Conservation (phyloP, 2,888 invertebrate species). For the Ormyrus rosae region DNA sequence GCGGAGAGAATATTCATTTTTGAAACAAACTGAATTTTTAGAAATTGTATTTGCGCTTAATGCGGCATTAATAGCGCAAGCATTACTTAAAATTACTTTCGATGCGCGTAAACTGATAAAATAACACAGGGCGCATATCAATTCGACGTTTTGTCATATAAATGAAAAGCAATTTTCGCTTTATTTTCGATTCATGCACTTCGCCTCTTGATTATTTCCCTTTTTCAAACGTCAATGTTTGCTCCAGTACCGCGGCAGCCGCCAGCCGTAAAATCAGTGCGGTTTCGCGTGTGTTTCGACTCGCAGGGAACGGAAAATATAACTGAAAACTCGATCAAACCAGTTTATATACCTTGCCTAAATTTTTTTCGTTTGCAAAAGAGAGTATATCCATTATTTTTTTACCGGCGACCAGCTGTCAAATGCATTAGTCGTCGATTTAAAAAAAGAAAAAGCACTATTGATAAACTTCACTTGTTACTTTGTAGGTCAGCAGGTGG, state of each 20-base stretch:
- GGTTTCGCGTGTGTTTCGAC: conserved; percentile 4
- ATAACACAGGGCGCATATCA: background rate
- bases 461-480: conserved; percentile 16
- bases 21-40: too few relatives aligned
- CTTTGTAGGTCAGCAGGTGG: background rate
- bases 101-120: too few relatives aligned
- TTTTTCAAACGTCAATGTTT: conserved; percentile 23
- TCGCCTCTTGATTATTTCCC: conserved; percentile 15
- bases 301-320: background rate
- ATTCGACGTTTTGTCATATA: background rate
- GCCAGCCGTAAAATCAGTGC: background rate
- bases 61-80: too few relatives aligned
- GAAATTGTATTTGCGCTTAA: too few relatives aligned
- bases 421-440: conserved; percentile 18
- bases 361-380: conserved; percentile 20
- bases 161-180: conserved; percentile 16
- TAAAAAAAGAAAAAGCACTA: background rate
- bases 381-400: background rate
- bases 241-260: background rate
- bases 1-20: too few relatives aligned
- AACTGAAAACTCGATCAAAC: conserved; percentile 15
- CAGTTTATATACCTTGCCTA: background rate
- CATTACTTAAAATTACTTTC: too few relatives aligned
- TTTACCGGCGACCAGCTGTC: conserved; percentile 5
- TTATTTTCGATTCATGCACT: conserved; percentile 23